Base-by-base conservation (phyloP, 2,797 vertebrate genomes). In the Clarias pachynema region DNA sequence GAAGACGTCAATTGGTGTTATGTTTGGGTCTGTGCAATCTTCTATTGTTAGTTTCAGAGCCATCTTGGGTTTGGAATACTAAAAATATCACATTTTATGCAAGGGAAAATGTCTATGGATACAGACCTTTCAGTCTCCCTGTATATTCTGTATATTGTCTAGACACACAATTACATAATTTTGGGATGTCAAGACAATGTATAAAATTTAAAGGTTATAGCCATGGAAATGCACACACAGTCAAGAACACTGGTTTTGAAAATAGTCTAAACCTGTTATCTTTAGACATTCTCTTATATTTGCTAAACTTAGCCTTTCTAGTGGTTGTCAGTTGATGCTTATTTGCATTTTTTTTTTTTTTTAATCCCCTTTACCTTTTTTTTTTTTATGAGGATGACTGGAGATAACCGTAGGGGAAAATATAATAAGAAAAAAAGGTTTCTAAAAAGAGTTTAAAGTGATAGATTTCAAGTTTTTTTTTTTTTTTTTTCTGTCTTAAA, bases 231-330 rank as follows among this genome's bases (percentile, higher is more conserved):
- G 7, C n/a, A 0, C 37, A 63, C 1, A 15, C 34, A 78, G 60
- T 6, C 1, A 24, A 31, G 4, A 56, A 40, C 18, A 56, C 3
- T 29, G 53, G 26, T 6, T 59, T 74, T 31, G 18, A 63, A 79
- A 62, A 79, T 40, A 79, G 57, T 79, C 31, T 34, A 59, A 78
- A 34, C 74, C 56, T 77, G 18, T 22, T 77, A 40, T 75, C 53
- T 77, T 77, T 78, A 37, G 20, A n/a, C 31, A 60, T 37, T 57
- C 12, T 37, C 20, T 60, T 60, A 37, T 37, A 78, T 62, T 65
- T 63, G 34, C 59, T 63, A 63, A 63, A 62, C 59, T 40, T 63
- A 63, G 60, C 59, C n/a, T 79, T 65, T 18, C 8, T 49, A 29
- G 7, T 80, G 37, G 3, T 22, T 49, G 2, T 2, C 37, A 26